Conservation (phyloP, 2,797 vertebrate species). For the Gallinago stenura region DNA sequence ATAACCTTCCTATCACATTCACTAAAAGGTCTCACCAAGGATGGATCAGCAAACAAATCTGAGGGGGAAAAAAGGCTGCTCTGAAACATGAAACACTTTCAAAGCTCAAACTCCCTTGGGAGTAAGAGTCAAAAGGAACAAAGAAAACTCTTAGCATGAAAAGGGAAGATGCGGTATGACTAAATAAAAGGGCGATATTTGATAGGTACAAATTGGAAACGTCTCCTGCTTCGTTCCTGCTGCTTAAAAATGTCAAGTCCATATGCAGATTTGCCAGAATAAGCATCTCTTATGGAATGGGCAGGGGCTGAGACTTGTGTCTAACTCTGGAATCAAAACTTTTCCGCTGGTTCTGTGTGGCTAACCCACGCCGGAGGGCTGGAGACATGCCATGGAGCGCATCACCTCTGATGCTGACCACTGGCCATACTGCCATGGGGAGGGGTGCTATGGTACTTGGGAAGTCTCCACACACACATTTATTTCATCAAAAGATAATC, state of each 20-base stretch:
- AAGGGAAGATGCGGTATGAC: conserved; percentile 3
- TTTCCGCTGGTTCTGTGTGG: not conserved
- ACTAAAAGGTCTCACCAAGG: conserved; percentile 61
- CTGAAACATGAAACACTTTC: conserved; percentile 63
- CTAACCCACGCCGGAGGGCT: not conserved
- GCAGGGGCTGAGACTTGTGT: not conserved
- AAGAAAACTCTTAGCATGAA: conserved; percentile 48
- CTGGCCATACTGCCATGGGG: not conserved
- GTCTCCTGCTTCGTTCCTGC: conserved; percentile 28
- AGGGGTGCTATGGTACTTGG: not conserved
- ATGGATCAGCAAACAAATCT: conserved; percentile 66
- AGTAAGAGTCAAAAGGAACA: conserved; percentile 61
- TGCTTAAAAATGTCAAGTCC: conserved; percentile 12
- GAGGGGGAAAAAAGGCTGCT: conserved; percentile 44
- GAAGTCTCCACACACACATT: conserved; percentile 25
- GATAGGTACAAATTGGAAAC: conserved; percentile 58
- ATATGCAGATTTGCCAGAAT: not conserved
- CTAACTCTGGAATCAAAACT: not conserved
- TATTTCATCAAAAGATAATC: conserved; percentile 78
- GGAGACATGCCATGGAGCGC: not conserved
- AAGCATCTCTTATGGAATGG: not conserved
- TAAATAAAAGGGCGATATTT: conserved; percentile 55
- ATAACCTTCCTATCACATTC: conserved; percentile 73
- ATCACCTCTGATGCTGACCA: not conserved
- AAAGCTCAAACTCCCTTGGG: conserved; percentile 39